phyloP scores from a whole-genome alignment of 2,113 vertebrate genomes.

The Rhinolophus sinicus region DNA sequence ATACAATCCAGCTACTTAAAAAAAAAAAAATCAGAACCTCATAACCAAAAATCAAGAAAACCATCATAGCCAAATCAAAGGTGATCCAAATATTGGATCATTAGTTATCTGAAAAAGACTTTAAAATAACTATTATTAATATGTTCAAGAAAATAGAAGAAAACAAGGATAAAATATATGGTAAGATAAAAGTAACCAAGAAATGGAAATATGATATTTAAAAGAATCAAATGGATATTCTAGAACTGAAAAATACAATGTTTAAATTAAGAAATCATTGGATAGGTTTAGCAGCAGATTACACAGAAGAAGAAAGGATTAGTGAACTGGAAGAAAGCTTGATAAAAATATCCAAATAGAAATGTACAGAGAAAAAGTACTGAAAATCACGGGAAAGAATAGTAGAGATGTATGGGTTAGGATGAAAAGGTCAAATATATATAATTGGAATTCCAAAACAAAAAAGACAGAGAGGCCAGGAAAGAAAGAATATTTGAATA shows the following conservation, averaged over 20 bases:
- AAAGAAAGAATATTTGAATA: neutral
- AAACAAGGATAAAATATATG: neutral
- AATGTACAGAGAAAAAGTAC: neutral
- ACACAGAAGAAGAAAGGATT: neutral
- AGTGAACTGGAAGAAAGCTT: neutral
- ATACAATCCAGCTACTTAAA: neutral
- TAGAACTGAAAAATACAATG: neutral
- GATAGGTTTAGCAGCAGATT: neutral
- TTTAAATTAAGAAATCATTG: neutral
- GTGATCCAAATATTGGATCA: neutral
- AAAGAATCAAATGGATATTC: constrained; percentile 25
- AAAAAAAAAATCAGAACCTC: neutral
- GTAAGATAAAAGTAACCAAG: neutral
- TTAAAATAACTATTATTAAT: constrained; percentile 29
- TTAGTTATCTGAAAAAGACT: neutral
- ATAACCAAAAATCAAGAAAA: neutral
- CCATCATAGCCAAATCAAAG: neutral
- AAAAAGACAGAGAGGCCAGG: neutral
- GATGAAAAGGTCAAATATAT: neutral
- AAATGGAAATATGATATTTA: neutral
- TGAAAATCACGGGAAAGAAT: neutral
- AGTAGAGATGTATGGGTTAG: neutral
- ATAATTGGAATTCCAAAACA: neutral
- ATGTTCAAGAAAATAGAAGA: neutral
- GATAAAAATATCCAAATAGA: neutral